Evolutionary conservation across 2,797 vertebrate genomes (phyloP).

Genomic region (Enteromius argenteus): DNA sequence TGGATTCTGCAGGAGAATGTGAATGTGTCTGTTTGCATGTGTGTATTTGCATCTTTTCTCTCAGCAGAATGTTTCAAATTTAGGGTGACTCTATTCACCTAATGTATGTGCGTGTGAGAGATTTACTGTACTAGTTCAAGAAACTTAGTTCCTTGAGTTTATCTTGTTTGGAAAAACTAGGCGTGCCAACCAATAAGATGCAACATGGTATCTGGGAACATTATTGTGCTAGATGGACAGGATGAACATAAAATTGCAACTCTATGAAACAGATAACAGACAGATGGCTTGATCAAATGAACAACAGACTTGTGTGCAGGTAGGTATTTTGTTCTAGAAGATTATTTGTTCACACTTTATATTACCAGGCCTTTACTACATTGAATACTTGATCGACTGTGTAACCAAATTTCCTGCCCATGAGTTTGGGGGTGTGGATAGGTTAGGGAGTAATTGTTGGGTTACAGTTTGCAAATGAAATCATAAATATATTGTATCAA

Average conservation of each 20-base stretch:
- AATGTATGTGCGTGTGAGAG: not conserved
- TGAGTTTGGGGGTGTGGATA: not conserved
- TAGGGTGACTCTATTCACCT: constrained; percentile 16
- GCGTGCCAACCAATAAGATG: not conserved
- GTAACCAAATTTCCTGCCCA: not conserved
- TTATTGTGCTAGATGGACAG: not conserved
- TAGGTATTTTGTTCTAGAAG: constrained; percentile 16
- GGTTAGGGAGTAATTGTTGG: not conserved
- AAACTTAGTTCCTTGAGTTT: not conserved
- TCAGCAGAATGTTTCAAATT: constrained; percentile 10
- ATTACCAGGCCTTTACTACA: not conserved
- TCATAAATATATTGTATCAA: not conserved
- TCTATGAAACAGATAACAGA: not conserved
- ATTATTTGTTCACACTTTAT: constrained; percentile 19
- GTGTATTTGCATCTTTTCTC: constrained; percentile 29
- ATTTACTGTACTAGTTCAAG: constrained; percentile 26
- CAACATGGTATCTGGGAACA: not conserved
- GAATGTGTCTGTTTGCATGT: constrained; percentile 11
- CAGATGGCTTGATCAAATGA: constrained; percentile 13
- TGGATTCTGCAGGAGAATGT: constrained; percentile 29
- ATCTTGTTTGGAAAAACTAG: not conserved
- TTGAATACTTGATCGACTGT: not conserved
- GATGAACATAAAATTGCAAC: not conserved
- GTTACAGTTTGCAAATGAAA: not conserved
- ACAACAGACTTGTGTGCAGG: not conserved